Conservation (phyloP, 2,797 vertebrate species). For the Lacerta viridis region DNA sequence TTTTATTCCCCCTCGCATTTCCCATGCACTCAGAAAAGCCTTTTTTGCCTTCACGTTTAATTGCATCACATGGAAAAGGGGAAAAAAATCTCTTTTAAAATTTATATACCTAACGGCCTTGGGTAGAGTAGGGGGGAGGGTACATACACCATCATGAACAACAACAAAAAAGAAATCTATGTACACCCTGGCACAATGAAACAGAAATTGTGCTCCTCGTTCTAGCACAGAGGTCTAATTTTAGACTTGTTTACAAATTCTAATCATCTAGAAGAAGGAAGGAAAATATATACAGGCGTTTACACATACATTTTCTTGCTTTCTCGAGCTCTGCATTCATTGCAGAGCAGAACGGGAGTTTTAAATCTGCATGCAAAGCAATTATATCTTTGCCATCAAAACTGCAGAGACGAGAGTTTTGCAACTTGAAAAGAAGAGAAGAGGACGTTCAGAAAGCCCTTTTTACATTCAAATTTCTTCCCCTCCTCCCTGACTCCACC, state of each 20-base stretch:
- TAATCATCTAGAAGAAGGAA: constrained; percentile 60
- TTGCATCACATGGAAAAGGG: constrained; percentile 81
- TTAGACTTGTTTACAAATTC: constrained; percentile 82
- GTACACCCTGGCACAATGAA: constrained; percentile 42
- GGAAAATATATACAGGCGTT: constrained; percentile 60
- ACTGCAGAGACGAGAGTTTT: constrained; percentile 48
- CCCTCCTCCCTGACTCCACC: background rate
- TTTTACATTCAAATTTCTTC: constrained; percentile 43
- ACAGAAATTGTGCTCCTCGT: constrained; percentile 75
- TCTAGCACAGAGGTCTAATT: constrained; percentile 80
- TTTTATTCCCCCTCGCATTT: constrained; percentile 64
- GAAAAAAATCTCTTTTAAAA: constrained; percentile 76
- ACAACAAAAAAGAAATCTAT: constrained; percentile 43
- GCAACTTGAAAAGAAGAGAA: constrained; percentile 20
- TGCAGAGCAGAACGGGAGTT: constrained; percentile 71
- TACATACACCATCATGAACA: constrained; percentile 21
- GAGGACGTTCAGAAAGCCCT: background rate
- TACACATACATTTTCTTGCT: constrained; percentile 65
- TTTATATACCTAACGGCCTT: constrained; percentile 20
- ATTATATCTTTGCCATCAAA: constrained; percentile 75
- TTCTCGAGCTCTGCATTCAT: constrained; percentile 72
- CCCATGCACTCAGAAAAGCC: constrained; percentile 74
- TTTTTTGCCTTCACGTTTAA: constrained; percentile 79
- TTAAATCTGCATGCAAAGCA: constrained; percentile 74
- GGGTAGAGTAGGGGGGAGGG: background rate